Base-by-base conservation (phyloP, 2,797 vertebrate genomes). In the Sebastes oblongus region DNA sequence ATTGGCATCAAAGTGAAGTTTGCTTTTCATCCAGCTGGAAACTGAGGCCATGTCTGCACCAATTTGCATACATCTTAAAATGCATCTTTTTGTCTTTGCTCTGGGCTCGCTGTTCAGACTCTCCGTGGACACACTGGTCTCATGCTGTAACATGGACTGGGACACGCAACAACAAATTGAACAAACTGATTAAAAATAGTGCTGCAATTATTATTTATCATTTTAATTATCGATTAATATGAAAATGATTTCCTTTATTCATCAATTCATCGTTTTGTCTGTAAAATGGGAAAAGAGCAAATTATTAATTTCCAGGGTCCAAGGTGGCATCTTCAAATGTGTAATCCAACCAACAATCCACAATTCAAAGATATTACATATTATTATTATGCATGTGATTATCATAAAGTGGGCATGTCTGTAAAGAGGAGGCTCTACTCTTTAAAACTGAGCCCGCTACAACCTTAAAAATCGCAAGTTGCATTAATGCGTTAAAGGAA, bases 1-100 rank as follows among this genome's bases (percentile, higher is more conserved):
- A 76, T n/a, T 55, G 86, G 80, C 83, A 85, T 85, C 81, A 77
- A 82, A 81, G 67, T 72, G 78, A 77, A 82, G 71, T 90, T 89
- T 80, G 66, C 76, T 77, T 81, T 78, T 76, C 60, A 82, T 85
- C 59, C 73, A 71, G 83, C 73, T 80, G 34, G 76, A 89, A 86
- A 79, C 50, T 25, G 79, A 89, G 75, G 72, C 69, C 79, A 55
- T 62, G 84, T 79, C 78, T 72, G 70, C 25, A 61, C 50, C 82
- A 74, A 81, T 83, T 80, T 75, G 73, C 25, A 64, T 77, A 39
- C 80, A 81, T 85, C 27, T 77, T 61, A 81, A 82, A 74, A 80
- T 24, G 32, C 70, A 71, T 76, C 66, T 61, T 56, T 60, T 68
- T 69, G 50, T 77, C 66, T 74, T 61, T 39, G 70, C 70, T 77